Base-by-base conservation (phyloP, 2,797 vertebrate species). In the Synaphobranchus kaupii region DNA sequence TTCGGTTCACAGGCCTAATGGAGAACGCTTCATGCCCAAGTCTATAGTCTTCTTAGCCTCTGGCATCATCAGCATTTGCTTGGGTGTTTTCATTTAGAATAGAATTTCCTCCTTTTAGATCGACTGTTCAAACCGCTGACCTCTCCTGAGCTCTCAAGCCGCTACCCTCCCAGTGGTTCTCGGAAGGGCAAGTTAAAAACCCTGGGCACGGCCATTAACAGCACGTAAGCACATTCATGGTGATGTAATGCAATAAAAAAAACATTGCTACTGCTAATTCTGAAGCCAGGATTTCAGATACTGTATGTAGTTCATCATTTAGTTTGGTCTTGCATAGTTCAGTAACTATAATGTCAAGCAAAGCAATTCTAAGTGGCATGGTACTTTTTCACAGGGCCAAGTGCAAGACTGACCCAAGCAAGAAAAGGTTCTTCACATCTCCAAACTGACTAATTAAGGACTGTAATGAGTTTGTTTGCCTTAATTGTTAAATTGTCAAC, bases 381-480 rank as follows among this genome's bases (percentile, higher is more conserved):
- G 9, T 81, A 44, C 6, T 88, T 54, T 15, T 85, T 89, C 88
- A 7, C 87, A 94, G 94, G 48, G 88, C 87, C 89, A 93, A 93
- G 87, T 39, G 90, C 48, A 91, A 56, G 89, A 83, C 86, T 25
- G 92, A 94, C 56, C 83, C 89, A 0, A 89, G 84, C 15, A 92
- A 89, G 0, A 92, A 87, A 80, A 94, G 89, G 86, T 95, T 96
- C 91, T 96, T 96, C 91, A 93, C 94, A 0, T 94, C 95, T 0
- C 95, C 94, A 48, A 94, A 87, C 86, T 95, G 89, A 95, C 13
- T 44, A 28, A 56, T 10, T 15, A 56, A 10, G 50, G 50, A 7
- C 4, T 39, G 10, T 76, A 9, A 31, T 10, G 31, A 68, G 20
- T 8, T 6, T 20, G 6, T 68, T 8, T 22, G 25, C 17, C 66